Percentiles rank a stretch among this genome's conserved stretches.
phyloP scores from a whole-genome alignment of 37 sponge, comb jelly and placozoan genomes.

The Eunapius fragilis region DNA sequence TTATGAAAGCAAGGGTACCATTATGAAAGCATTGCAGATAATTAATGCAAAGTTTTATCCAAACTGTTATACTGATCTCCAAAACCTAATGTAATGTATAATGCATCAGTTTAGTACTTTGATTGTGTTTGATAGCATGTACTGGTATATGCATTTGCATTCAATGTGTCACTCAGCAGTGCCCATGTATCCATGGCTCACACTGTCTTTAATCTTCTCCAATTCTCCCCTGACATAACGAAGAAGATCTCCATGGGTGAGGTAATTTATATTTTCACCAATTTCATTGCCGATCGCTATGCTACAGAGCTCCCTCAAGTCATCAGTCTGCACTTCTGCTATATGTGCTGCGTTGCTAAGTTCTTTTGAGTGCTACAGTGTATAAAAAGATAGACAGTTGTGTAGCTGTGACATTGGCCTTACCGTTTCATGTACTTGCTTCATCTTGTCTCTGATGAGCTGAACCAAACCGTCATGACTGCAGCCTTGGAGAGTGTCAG shows the following conservation, averaged over 20 bases:
- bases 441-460: neutral
- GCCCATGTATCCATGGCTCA: neutral
- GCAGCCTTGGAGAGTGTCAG: neutral
- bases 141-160: neutral
- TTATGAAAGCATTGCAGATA: too few relatives aligned
- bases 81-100: too few relatives aligned
- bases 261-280: neutral
- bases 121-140: too few relatives aligned
- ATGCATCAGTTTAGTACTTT: too few relatives aligned
- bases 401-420: neutral
- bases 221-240: conserved; percentile 1
- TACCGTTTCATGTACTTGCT: neutral
- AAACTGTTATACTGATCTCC: too few relatives aligned
- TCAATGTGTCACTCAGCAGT: neutral
- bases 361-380: neutral
- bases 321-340: neutral
- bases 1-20: too few relatives aligned
- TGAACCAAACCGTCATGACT: neutral
- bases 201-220: conserved; percentile 33
- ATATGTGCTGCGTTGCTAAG: neutral
- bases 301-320: neutral
- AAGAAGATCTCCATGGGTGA: conserved; percentile 24
- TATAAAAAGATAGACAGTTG: too few relatives aligned
- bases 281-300: neutral
- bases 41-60: too few relatives aligned